phyloP scores from a whole-genome alignment of 2,888 invertebrate genomes.

The Pterostichus niger region DNA sequence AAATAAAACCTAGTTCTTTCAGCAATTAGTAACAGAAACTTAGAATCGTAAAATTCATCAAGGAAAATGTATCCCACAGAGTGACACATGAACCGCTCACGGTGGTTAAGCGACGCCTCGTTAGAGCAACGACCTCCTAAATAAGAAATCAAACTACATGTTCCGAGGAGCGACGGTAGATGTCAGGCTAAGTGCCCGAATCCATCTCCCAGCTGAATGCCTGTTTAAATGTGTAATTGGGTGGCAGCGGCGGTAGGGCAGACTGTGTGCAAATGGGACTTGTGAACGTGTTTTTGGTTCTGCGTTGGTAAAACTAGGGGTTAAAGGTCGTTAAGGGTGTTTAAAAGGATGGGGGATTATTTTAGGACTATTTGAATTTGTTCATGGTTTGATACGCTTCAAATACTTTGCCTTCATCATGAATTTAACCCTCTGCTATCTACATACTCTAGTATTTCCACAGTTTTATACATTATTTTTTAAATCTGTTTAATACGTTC shows the following conservation, averaged over 20 bases:
- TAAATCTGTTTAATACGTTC: too few relatives aligned
- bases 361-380: neutral
- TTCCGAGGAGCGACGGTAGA: neutral
- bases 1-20: too few relatives aligned
- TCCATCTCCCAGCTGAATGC: slow-evolving; percentile 6
- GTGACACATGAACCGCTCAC: neutral
- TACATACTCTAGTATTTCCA: too few relatives aligned
- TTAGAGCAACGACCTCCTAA: neutral
- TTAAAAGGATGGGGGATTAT: too few relatives aligned
- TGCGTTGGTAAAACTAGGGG: too few relatives aligned
- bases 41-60: too few relatives aligned
- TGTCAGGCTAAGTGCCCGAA: slow-evolving; percentile 15
- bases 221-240: slow-evolving; percentile 4
- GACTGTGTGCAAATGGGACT: slow-evolving; percentile 2
- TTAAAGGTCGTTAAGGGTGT: too few relatives aligned
- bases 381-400: neutral
- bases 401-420: too few relatives aligned
- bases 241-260: neutral
- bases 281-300: neutral
- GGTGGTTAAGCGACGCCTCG: slow-evolving; percentile 1
- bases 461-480: too few relatives aligned
- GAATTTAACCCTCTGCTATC: too few relatives aligned
- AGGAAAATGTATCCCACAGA: too few relatives aligned
- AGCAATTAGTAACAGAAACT: too few relatives aligned
- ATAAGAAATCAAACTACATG: slow-evolving; percentile 24